Evolutionary conservation across 2,888 invertebrate species (phyloP), one percentile per base, ranked within the genome.

Genomic region (Calephelis perditalis): DNA sequence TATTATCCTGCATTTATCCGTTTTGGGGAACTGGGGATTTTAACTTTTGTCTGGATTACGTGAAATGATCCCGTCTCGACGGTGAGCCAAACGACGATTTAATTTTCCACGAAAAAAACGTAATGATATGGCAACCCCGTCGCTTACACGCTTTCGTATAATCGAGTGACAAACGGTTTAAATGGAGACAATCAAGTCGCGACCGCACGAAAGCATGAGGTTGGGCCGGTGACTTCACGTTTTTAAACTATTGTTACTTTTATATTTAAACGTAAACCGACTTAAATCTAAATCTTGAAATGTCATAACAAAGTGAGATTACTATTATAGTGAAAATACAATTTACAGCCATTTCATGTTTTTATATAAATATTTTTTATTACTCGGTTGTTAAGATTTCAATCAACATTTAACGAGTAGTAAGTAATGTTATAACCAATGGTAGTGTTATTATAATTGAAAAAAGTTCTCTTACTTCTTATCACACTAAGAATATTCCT

Each of bases 91-190:
- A 86, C 81, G 84, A 84, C 83, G 78, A 79, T 82, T 78, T 86
- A 86, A 86, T 86, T 84, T 79, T 77, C 78, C 78, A 74, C 71
- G 75, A 49, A 49, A 49, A 79, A 82, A 82, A 75, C 69, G 72
- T 75, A 86, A 86, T 88, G 78, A 84, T 78, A 84, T 76, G 79
- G 78, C 79, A 80, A 78, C 81, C 76, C 78, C 76, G 72, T 70
- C 81, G 76, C 73, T 85, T 84, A 77, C 79, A 80, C 78, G 80
- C 76, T 77, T 81, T 81, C 80, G 76, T 69, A 78, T 83, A 84
- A 85, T 84, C 84, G 80, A 86, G 87, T 87, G 88, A 90, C 89
- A 89, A 89, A 89, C 82, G 82, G 74, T 85, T 83, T 78, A 75
- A 78, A 80, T 80, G 76, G 83, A 80, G 79, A 81, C 81, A 81